Evolutionary conservation across 2,797 vertebrate genomes (phyloP).

Genomic region (Lates japonicus): DNA sequence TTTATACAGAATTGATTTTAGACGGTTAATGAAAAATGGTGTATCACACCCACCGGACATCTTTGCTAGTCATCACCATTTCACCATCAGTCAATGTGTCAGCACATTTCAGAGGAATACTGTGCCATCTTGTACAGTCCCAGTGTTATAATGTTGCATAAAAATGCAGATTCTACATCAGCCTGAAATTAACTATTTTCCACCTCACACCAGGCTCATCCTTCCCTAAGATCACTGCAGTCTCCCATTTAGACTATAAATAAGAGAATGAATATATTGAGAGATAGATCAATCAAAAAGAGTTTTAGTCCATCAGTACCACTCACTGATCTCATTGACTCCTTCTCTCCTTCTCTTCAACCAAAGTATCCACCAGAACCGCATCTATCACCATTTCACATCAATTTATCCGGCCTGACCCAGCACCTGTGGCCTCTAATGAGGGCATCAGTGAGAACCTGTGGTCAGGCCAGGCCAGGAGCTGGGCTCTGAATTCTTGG

Average conservation of each 20-base stretch:
- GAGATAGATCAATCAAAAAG: too few species aligned
- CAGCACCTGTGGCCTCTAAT: conserved; percentile 78
- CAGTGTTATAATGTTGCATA: conserved; percentile 60
- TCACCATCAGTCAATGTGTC: conserved; percentile 68
- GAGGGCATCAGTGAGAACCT: conserved; percentile 77
- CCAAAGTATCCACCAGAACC: too few species aligned
- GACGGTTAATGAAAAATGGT: conserved; percentile 36
- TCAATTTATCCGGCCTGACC: too few species aligned
- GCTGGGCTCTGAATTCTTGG: conserved; percentile 62
- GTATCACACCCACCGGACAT: conserved; percentile 78
- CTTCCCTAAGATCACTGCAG: too few species aligned
- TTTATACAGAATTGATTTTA: conserved; percentile 49
- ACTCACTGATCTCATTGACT: conserved; percentile 78
- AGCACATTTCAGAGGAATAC: conserved; percentile 57
- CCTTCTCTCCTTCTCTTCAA: too few species aligned
- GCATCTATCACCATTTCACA: conserved; percentile 84
- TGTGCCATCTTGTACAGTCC: conserved; percentile 65
- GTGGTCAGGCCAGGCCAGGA: conserved; percentile 72
- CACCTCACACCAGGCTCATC: too few species aligned
- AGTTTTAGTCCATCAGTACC: too few species aligned
- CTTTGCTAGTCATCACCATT: conserved; percentile 82
- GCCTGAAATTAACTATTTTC: too few species aligned
- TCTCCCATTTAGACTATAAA: too few species aligned
- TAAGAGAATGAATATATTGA: too few species aligned
- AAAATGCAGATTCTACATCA: conserved; percentile 64